Evolutionary conservation across 2,113 vertebrate genomes (phyloP).

Genomic region (Plotosus lineatus): DNA sequence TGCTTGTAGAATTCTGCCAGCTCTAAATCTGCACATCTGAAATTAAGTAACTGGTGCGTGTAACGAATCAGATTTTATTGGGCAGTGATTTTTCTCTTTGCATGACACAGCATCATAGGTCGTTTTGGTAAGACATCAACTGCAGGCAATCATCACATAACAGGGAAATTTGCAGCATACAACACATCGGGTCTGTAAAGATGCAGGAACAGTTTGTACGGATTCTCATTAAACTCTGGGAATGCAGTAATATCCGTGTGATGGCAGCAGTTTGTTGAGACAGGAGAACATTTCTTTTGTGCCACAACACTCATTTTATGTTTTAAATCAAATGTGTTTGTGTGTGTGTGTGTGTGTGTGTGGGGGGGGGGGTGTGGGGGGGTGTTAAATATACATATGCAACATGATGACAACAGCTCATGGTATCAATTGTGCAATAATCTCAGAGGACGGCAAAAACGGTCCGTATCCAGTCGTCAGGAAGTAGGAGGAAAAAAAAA

Average conservation of each 20-base stretch:
- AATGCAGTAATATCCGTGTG: constrained; percentile 87
- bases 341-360: too few species aligned
- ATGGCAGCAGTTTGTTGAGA: constrained; percentile 74
- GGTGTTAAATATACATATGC: constrained; percentile 64
- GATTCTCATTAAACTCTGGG: constrained; percentile 63
- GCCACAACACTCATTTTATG: constrained; percentile 78
- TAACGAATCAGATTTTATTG: constrained; percentile 40
- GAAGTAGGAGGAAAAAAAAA: constrained; percentile 44
- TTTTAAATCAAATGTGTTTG: too few species aligned
- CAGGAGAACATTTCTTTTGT: constrained; percentile 65
- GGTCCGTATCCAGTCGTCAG: constrained; percentile 62
- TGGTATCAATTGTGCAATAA: constrained; percentile 58
- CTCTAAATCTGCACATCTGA: neutral
- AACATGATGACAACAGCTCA: constrained; percentile 70
- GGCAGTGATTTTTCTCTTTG: constrained; percentile 26
- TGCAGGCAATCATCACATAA: constrained; percentile 45
- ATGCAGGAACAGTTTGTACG: constrained; percentile 21
- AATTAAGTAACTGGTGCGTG: neutral
- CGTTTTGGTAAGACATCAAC: constrained; percentile 29
- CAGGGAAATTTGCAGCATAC: constrained; percentile 9
- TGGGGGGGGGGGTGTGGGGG: too few species aligned
- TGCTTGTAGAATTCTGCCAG: neutral
- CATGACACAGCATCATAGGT: constrained; percentile 43
- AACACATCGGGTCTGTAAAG: constrained; percentile 35
- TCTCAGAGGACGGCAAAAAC: constrained; percentile 61